A percentile compares a stretch with the other conserved stretches of the same genome.
Conservation (phyloP, 2,113 vertebrate species). For the Guaruba guarouba region DNA sequence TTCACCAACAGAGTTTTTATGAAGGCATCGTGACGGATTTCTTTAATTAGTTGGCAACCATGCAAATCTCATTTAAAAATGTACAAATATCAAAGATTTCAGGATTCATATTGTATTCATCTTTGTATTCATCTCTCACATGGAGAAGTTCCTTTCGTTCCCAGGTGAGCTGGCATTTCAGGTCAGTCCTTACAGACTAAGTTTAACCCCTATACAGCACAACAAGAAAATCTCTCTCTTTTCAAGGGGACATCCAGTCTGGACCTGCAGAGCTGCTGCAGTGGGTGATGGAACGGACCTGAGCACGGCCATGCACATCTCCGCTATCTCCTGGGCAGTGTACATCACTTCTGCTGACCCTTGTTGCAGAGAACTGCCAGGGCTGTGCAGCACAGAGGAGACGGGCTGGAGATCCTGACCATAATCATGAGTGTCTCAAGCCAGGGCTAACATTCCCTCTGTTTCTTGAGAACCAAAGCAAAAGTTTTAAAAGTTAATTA, state of each 20-base stretch:
- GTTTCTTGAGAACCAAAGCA: background rate
- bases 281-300: background rate
- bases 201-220: background rate
- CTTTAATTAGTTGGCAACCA: conserved; percentile 8
- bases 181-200: background rate
- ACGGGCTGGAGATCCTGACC: background rate
- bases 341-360: background rate
- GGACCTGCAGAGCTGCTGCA: background rate
- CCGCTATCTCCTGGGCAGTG: background rate
- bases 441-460: background rate
- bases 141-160: background rate
- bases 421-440: background rate
- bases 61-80: background rate
- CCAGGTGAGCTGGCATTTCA: background rate
- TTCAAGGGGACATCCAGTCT: background rate
- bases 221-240: background rate
- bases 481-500: background rate
- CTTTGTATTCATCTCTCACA: background rate
- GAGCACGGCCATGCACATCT: background rate
- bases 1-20: background rate
- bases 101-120: background rate
- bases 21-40: background rate
- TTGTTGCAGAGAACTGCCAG: background rate
- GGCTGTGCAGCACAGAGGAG: background rate
- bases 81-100: background rate